Evolutionary conservation across 2,888 invertebrate genomes (phyloP).

Genomic region (Monopis laevigella): DNA sequence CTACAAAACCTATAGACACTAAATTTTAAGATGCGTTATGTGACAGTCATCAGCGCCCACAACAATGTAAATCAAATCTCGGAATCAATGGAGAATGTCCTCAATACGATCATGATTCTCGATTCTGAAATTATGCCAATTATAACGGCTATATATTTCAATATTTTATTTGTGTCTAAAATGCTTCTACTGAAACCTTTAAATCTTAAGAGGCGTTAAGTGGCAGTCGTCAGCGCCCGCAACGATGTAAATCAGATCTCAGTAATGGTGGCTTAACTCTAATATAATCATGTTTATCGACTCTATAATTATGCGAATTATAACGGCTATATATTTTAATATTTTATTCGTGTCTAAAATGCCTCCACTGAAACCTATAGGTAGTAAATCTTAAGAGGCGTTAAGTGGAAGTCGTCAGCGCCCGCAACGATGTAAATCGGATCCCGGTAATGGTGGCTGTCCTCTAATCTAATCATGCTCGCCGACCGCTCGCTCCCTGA

Average conservation of each 20-base stretch:
- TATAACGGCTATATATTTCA: too few relatives aligned
- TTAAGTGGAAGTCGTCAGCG: slow-evolving; percentile 10
- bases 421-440: slow-evolving; percentile 43
- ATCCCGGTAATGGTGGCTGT: slow-evolving; percentile 63
- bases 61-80: slow-evolving; percentile 54
- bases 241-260: slow-evolving; percentile 54
- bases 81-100: slow-evolving; percentile 62
- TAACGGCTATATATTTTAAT: too few relatives aligned
- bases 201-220: background rate
- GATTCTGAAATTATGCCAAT: too few relatives aligned
- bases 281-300: slow-evolving; percentile 53
- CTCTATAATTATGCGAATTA: too few relatives aligned
- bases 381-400: slow-evolving; percentile 4
- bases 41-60: slow-evolving; percentile 4
- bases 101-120: slow-evolving; percentile 52
- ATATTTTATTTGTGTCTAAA: too few relatives aligned
- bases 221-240: background rate
- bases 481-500: slow-evolving; percentile 42
- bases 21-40: slow-evolving; percentile 7
- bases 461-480: slow-evolving; percentile 58
- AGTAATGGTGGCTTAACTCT: slow-evolving; percentile 62
- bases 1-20: background rate
- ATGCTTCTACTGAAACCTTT: too few relatives aligned
- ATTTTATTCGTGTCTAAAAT: too few relatives aligned
- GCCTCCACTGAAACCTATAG: background rate